Base-by-base conservation (phyloP, 2,797 vertebrate species). In the Microctenopoma stevenorrisi region DNA sequence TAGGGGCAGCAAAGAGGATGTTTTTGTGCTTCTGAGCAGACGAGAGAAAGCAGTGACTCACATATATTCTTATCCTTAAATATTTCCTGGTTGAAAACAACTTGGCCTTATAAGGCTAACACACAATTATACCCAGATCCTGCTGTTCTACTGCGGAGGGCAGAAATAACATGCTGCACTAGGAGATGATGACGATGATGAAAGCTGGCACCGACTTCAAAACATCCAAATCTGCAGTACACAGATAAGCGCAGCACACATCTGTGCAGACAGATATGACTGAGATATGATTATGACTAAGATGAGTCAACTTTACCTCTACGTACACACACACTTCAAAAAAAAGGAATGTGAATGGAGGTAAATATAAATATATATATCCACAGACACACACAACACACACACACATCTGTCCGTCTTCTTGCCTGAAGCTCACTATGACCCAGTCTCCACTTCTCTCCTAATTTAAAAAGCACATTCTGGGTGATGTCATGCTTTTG, bases 11-110 rank as follows among this genome's bases (percentile, higher is more conserved):
- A 44, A 56, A 81, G 80, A 90, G 88, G 81, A 88, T 88, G 82
- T 88, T 86, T 88, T 91, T 88, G 70, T 77, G 62, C 55, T 66
- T 73, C 72, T 74, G 62, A 71, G 74, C 69, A 74, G 72, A 79
- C 67, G 76, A 75, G 58, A 68, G 65, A 83, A 91, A 87, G 59
- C 47, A 50, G 62, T 91, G 89, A 91, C 85, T 91, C 89, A 89
- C 64, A 49, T 77, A 76, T 90, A 85, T 82, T 84, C 76, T 90
- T 91, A 87, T 90, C 84, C 75, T 74, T 76, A 75, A 79, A 84
- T 65, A 70, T 82, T 88, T 92, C 88, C 87, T 86, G 79, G 61
- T 86, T 63, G 67, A 73, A 42, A 72, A 78, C 25, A 60, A 66
- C 57, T 75, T 83, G 68, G 72, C 89, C 89, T 88, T 87, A 88